phyloP scores from a whole-genome alignment of 2,888 invertebrate genomes.

The Tenthredo scrophulariae region DNA sequence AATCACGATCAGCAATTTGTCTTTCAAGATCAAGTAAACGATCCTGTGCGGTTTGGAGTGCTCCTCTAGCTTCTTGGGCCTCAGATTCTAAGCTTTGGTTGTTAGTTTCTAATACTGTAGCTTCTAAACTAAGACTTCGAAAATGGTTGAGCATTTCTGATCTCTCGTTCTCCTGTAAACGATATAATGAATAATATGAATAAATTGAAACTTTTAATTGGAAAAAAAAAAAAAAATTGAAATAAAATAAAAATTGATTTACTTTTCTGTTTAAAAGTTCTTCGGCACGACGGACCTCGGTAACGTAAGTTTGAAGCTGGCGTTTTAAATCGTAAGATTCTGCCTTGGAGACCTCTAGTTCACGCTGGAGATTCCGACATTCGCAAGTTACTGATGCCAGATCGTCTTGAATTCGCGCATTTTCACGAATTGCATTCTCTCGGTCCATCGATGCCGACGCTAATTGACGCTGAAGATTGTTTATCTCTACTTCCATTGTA shows the following conservation, averaged over 20 bases:
- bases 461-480: slow-evolving; percentile 82
- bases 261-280: slow-evolving; percentile 87
- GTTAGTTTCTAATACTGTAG: slow-evolving; percentile 87
- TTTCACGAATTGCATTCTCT: slow-evolving; percentile 83
- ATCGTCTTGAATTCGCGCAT: slow-evolving; percentile 88
- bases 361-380: slow-evolving; percentile 82
- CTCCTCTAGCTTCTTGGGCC: slow-evolving; percentile 84
- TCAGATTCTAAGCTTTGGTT: slow-evolving; percentile 90
- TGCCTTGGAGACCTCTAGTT: slow-evolving; percentile 84
- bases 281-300: slow-evolving; percentile 89
- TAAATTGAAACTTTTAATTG: slow-evolving; percentile 49
- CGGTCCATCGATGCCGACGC: slow-evolving; percentile 80
- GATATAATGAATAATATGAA: slow-evolving; percentile 28
- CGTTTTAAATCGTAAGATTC: slow-evolving; percentile 88
- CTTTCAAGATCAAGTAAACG: slow-evolving; percentile 84
- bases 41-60: slow-evolving; percentile 81
- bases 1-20: slow-evolving; percentile 81
- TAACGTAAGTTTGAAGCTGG: slow-evolving; percentile 90
- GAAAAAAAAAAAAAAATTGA: slow-evolving; percentile 10
- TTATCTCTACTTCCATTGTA: slow-evolving; percentile 78
- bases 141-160: slow-evolving; percentile 91
- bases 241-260: slow-evolving; percentile 44
- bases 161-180: slow-evolving; percentile 86
- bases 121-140: slow-evolving; percentile 88
- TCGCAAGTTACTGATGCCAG: slow-evolving; percentile 84